A percentile compares a stretch with the other conserved stretches of the same genome.
Evolutionary conservation across 1,140 invertebrate species (phyloP).

Genomic region (Goniozus legneri): DNA sequence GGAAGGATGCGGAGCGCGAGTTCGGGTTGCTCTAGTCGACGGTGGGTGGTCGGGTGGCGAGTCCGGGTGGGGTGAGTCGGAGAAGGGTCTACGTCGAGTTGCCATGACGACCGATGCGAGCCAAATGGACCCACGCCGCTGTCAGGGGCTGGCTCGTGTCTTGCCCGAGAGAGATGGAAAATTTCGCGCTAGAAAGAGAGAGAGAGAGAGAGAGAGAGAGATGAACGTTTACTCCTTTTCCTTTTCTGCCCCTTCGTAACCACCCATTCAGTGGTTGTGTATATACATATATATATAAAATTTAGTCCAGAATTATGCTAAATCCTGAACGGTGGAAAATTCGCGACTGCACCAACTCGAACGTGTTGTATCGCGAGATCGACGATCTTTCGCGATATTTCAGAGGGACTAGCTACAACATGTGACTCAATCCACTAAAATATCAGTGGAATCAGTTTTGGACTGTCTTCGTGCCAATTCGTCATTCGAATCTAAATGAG

Average conservation of each 20-base stretch:
- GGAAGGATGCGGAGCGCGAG: no score
- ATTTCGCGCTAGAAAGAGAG: slow-evolving; percentile 29
- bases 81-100: slow-evolving; percentile 30
- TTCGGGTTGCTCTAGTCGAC: no score
- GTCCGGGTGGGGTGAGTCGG: slow-evolving; percentile 3
- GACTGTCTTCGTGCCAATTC: no score
- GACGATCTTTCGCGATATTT: no score
- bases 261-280: no score
- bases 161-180: slow-evolving; percentile 24
- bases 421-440: no score
- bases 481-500: no score
- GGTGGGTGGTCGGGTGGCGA: no score
- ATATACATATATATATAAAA: no score
- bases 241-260: slow-evolving; percentile 8
- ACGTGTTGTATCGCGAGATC: slow-evolving; percentile 28
- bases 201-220: slow-evolving; percentile 17
- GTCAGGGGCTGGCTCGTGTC: slow-evolving; percentile 28
- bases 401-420: no score
- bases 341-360: slow-evolving; percentile 29
- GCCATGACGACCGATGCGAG: slow-evolving; percentile 43
- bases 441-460: no score
- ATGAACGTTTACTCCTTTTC: slow-evolving; percentile 9
- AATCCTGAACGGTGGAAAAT: slow-evolving; percentile 36
- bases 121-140: slow-evolving; percentile 46
- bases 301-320: slow-evolving; percentile 39